Evolutionary conservation across 2,888 invertebrate species (phyloP).

Genomic region (Elysia crispata): DNA sequence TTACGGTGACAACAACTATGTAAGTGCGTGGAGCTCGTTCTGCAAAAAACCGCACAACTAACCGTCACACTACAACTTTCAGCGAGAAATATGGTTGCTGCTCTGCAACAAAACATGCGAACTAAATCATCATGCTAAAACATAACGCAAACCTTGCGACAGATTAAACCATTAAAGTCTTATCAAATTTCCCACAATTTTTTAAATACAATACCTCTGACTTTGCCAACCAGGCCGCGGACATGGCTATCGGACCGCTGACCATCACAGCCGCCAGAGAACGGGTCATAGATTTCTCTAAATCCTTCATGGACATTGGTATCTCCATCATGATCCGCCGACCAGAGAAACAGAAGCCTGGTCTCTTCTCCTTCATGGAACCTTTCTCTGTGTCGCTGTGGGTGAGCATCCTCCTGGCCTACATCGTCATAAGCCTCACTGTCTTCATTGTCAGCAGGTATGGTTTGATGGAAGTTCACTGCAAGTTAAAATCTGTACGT

Average conservation of each 20-base stretch:
- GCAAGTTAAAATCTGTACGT: no score
- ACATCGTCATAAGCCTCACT: slow-evolving; percentile 96
- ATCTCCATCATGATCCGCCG: slow-evolving; percentile 94
- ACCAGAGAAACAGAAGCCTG: slow-evolving; percentile 90
- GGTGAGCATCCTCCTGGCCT: slow-evolving; percentile 91
- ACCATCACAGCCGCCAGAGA: slow-evolving; percentile 96
- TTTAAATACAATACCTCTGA: slow-evolving; percentile 2
- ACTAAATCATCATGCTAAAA: no score
- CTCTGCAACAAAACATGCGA: no score
- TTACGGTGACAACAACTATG: no score
- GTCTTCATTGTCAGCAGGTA: slow-evolving; percentile 84
- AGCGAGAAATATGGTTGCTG: no score
- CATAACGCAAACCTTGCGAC: no score
- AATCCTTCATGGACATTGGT: slow-evolving; percentile 97
- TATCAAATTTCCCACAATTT: no score
- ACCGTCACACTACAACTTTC: no score
- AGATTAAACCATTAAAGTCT: no score
- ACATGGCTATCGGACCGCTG: slow-evolving; percentile 95
- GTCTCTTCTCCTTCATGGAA: slow-evolving; percentile 97
- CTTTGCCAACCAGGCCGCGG: slow-evolving; percentile 86
- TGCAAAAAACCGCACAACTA: no score
- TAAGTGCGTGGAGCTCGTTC: no score
- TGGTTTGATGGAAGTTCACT: no score
- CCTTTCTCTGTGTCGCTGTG: slow-evolving; percentile 98
- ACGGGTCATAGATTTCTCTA: slow-evolving; percentile 96